Percentiles rank a stretch among this genome's conserved stretches.
Evolutionary conservation across 2,113 vertebrate genomes (phyloP).

Genomic region (Muntiacus muntjak): DNA sequence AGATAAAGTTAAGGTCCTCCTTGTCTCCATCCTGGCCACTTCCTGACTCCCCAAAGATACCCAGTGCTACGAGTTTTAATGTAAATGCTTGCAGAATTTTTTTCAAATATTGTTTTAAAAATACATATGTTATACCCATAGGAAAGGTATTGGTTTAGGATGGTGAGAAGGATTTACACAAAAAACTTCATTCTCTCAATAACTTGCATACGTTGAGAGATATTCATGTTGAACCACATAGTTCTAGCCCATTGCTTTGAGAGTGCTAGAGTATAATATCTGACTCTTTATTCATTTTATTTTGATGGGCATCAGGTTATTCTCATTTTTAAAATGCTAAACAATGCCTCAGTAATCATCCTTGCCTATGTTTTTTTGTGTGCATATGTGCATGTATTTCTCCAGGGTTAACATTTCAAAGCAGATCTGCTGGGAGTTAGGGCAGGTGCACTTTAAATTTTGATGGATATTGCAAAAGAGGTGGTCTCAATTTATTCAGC

Average conservation of each 20-base stretch:
- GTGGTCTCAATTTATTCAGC: neutral
- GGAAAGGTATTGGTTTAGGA: slow-evolving; percentile 25
- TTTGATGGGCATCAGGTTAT: neutral
- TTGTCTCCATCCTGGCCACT: neutral
- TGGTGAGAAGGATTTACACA: neutral
- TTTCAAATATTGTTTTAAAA: neutral
- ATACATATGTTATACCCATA: neutral
- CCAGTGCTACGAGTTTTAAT: neutral
- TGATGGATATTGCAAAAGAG: neutral
- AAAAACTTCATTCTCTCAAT: neutral
- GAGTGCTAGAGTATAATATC: neutral
- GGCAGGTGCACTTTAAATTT: neutral
- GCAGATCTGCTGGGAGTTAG: neutral
- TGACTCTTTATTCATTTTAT: neutral
- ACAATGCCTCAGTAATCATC: neutral
- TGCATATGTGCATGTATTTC: neutral
- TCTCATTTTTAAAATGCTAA: neutral
- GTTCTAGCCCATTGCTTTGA: neutral
- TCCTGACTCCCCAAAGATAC: neutral
- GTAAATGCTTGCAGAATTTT: neutral
- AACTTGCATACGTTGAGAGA: neutral
- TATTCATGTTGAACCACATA: neutral
- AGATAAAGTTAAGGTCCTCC: neutral
- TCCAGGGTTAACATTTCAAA: neutral
- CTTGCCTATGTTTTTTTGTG: neutral